These are phyloP conservation scores for Reticulitermes lucifugus DNA, from an alignment of 2,888 invertebrate genomes.

Conservation along the genomic window DNA sequence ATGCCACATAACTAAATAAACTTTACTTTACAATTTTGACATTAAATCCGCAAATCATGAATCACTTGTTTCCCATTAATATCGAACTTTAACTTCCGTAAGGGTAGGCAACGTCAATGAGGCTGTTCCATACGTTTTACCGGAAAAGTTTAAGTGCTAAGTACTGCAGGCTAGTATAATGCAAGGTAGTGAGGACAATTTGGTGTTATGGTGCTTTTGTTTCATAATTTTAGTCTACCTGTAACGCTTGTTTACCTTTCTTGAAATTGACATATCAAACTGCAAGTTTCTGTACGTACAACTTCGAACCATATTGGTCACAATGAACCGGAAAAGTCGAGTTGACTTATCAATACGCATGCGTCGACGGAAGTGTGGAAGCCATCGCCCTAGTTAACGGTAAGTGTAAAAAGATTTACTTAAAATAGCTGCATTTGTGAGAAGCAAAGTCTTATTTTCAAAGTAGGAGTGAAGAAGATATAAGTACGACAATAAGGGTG, in stretches of 20 bases:
- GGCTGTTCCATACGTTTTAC: neutral
- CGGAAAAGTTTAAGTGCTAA: no score
- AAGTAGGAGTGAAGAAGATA: neutral
- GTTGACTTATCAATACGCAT: constrained; percentile 50
- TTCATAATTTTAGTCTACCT: no score
- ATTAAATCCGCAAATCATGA: neutral
- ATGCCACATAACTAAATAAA: neutral
- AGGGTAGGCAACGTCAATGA: neutral
- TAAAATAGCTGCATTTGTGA: constrained; percentile 22
- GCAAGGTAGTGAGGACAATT: no score
- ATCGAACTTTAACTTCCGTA: neutral
- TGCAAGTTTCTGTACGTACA: neutral
- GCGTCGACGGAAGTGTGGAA: constrained; percentile 55
- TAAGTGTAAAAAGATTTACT: constrained; percentile 53
- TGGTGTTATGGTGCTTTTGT: no score
- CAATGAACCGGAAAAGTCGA: constrained; percentile 29
- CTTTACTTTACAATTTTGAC: neutral
- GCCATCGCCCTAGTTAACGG: constrained; percentile 56
- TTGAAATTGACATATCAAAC: no score
- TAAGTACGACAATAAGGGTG: neutral
- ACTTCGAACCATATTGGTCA: neutral
- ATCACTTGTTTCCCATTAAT: neutral
- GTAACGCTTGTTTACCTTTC: no score
- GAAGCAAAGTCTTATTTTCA: neutral
- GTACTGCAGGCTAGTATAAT: no score